A percentile compares a stretch with the other conserved stretches of the same genome.
These are phyloP conservation scores for Noctua comes DNA, from an alignment of 2,888 invertebrate genomes.

Conservation along the genomic window DNA sequence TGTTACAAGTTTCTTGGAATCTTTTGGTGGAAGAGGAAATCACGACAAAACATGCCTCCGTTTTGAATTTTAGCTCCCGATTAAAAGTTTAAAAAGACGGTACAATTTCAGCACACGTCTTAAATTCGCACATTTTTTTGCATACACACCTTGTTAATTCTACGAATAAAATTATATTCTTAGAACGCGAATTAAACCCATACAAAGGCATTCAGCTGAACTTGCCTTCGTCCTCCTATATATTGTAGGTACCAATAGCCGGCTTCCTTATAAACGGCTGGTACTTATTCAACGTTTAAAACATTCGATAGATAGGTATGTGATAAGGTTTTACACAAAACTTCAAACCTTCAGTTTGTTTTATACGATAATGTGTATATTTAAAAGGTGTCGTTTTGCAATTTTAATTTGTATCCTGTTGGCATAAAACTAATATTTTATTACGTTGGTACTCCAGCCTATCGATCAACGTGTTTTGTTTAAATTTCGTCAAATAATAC, in stretches of 20 bases:
- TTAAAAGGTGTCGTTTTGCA: conserved; percentile 65
- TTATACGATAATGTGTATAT: conserved; percentile 46
- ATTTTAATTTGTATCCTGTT: conserved; percentile 80
- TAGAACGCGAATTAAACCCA: conserved; percentile 2
- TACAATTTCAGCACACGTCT: neutral
- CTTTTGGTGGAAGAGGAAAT: conserved; percentile 43
- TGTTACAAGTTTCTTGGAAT: conserved; percentile 50
- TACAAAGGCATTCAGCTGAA: conserved; percentile 25
- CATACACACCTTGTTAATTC: conserved; percentile 1
- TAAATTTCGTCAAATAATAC: conserved; percentile 60
- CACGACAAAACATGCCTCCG: conserved; percentile 3
- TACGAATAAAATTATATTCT: conserved; percentile 15
- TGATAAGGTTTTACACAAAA: conserved; percentile 45
- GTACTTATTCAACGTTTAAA: conserved; percentile 15
- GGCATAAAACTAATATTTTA: conserved; percentile 79
- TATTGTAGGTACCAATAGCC: neutral
- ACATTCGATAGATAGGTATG: conserved; percentile 35
- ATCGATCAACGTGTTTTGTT: conserved; percentile 71
- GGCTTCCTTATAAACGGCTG: conserved; percentile 16
- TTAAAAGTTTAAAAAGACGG: neutral
- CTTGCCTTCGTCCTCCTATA: conserved; percentile 25
- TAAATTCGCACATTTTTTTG: neutral
- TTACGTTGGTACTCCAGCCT: conserved; percentile 59
- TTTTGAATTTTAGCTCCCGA: conserved; percentile 4
- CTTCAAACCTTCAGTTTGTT: conserved; percentile 38